These are phyloP conservation scores for Scaptodrosophila lebanonensis DNA, from an alignment of 1,140 invertebrate species.

Conservation along the genomic window DNA sequence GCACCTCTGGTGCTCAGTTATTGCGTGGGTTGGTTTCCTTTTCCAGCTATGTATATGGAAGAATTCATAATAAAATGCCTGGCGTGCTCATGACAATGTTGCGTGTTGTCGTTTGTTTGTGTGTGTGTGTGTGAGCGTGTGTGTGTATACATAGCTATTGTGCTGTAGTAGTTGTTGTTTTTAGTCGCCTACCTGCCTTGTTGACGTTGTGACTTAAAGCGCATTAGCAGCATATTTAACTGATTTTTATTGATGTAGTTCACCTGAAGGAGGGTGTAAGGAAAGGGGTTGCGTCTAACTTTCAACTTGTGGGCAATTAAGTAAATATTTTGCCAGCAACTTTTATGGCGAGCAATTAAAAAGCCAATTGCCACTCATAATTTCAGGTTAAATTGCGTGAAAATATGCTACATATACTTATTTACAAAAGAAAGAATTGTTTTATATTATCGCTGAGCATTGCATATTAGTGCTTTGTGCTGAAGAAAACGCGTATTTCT, in stretches of 20 bases:
- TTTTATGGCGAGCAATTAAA: slow-evolving; percentile 12
- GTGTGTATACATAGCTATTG: too few species aligned
- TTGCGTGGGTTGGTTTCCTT: not conserved
- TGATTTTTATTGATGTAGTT: slow-evolving; percentile 48
- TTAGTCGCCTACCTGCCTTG: slow-evolving; percentile 16
- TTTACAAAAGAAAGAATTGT: too few species aligned
- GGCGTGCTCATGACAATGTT: slow-evolving; percentile 43
- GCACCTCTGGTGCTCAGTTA: too few species aligned
- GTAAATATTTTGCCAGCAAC: slow-evolving; percentile 19
- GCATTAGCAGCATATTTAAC: slow-evolving; percentile 63
- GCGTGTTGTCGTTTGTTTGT: slow-evolving; percentile 46
- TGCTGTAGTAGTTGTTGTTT: too few species aligned
- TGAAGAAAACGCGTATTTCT: not conserved
- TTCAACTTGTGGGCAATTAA: slow-evolving; percentile 18
- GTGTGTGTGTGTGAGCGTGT: too few species aligned
- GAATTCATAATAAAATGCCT: too few species aligned
- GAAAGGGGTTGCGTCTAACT: slow-evolving; percentile 13
- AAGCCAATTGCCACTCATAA: slow-evolving; percentile 18
- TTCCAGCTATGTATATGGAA: too few species aligned
- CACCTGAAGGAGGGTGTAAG: slow-evolving; percentile 33
- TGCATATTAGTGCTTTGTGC: too few species aligned
- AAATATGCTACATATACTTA: not conserved
- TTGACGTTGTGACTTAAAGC: slow-evolving; percentile 30
- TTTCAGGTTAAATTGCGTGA: slow-evolving; percentile 11
- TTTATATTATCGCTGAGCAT: too few species aligned